Evolutionary conservation across 2,113 vertebrate genomes (phyloP), one percentile per base, ranked within the genome.

Genomic region (Antidorcas marsupialis): DNA sequence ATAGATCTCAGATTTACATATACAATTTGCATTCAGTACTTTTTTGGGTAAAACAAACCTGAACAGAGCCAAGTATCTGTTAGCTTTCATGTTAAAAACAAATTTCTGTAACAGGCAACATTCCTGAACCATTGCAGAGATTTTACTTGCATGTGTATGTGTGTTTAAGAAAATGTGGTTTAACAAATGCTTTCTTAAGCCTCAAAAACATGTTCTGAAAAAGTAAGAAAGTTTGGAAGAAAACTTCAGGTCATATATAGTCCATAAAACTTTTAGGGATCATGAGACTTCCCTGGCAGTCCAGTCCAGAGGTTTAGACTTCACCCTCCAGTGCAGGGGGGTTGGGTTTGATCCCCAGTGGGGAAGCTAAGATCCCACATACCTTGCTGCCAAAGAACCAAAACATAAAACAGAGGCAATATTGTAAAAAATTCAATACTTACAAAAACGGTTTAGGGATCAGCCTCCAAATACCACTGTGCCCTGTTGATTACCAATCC

Each of bases 61-160:
- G 55, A 85, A 88, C 16, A 17, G 2, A 95, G 92, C 71, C 67
- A 97, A 95, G 92, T 87, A 89, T 98, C 95, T 83, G 33, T 36
- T 83, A 55, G 21, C 50, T 62, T 90, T 45, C 17, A 21, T 86
- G 39, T 85, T 90, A 64, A 90, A 95, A 89, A 85, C 30, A 89
- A 67, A 81, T 86, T 96, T 95, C 82, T 67, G 53, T 89, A 36
- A 92, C 4, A 7, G 1, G 59, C 36, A 43, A 6, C 23, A 59
- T 96, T 47, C 71, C 71, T 43, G 64, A 87, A 78, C 33, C 36
- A 36, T n/a, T 45, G 33, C 62, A 60, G 87, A 89, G 62, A 82
- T 33, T 21, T 12, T 53, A 52, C 81, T 83, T 83, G 81, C 21
- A 3, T 25, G 36, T 62, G 14, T 14, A 11, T 21, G 36, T 52